phyloP scores from a whole-genome alignment of 2,888 invertebrate species.

The Meiosimyza platycephala region DNA sequence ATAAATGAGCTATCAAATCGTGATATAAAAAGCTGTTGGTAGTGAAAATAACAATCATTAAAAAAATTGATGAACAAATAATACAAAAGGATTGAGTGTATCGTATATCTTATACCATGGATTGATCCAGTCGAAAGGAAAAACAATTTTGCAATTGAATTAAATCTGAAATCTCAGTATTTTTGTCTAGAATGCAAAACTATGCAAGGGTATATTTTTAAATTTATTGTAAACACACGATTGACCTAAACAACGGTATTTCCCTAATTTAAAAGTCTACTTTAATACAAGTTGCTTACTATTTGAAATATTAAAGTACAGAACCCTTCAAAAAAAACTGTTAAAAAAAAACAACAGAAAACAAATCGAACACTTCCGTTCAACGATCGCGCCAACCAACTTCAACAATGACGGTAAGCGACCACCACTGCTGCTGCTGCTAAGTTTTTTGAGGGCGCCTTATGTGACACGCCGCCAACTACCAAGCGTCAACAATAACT shows the following conservation, averaged over 20 bases:
- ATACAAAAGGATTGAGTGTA: too few relatives aligned
- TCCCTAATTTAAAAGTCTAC: too few relatives aligned
- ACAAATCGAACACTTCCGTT: neutral
- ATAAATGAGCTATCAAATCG: neutral
- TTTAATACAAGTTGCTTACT: too few relatives aligned
- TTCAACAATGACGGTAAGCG: slow-evolving; percentile 2
- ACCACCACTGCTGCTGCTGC: slow-evolving; percentile 14
- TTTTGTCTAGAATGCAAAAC: too few relatives aligned
- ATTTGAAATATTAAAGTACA: neutral
- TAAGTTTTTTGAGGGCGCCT: slow-evolving; percentile 48
- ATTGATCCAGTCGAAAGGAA: neutral
- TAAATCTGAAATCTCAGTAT: neutral
- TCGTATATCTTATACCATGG: neutral
- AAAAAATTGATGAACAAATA: too few relatives aligned
- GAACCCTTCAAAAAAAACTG: neutral
- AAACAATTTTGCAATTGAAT: neutral
- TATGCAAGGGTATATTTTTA: too few relatives aligned
- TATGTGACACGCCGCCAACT: slow-evolving; percentile 46
- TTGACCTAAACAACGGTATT: too few relatives aligned
- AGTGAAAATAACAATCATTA: too few relatives aligned
- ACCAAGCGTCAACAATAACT: slow-evolving; percentile 8
- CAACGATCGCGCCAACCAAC: too few relatives aligned
- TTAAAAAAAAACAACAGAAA: neutral
- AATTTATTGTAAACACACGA: too few relatives aligned
- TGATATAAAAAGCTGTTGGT: too few relatives aligned